Evolutionary conservation across 2,113 vertebrate species (phyloP).

Genomic region (Felis catus): F.catus_Fca126_mat1.0 CM031427.1:24665501-24666000

Average conservation of each 20-base stretch:
- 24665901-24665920: background rate
- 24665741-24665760: background rate
- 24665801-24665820: background rate
- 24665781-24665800: background rate
- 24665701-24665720: background rate
- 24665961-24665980: background rate
- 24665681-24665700: background rate
- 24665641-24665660: background rate
- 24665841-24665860: constrained; percentile 13
- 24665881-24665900: background rate
- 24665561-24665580: background rate
- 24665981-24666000: background rate
- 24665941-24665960: background rate
- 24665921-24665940: background rate
- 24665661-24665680: background rate
- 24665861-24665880: background rate
- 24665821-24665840: background rate
- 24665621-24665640: constrained; percentile 6
- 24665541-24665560: background rate
- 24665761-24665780: background rate
- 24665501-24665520: background rate
- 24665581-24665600: background rate
- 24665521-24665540: background rate
- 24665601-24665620: background rate
- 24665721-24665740: background rate